Conservation (phyloP, 1,140 invertebrate species). For the Babylonia areolata region DNA sequence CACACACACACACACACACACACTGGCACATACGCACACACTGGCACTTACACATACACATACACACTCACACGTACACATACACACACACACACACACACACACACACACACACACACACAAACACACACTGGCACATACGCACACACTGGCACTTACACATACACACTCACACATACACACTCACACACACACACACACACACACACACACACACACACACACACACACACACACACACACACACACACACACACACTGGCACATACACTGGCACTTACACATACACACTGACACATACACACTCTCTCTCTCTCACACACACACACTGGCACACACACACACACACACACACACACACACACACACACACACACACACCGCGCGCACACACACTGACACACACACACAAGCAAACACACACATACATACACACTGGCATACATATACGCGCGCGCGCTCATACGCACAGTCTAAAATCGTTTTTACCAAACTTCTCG, state of each 20-base stretch:
- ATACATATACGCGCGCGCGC: too few relatives aligned
- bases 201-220: conserved; percentile 11
- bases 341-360: conserved; percentile 6
- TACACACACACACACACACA: neutral
- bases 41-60: neutral
- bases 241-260: neutral
- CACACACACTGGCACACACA: neutral
- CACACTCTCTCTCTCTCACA: neutral
- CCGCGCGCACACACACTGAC: too few relatives aligned
- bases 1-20: neutral
- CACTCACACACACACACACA: neutral
- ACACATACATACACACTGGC: too few relatives aligned
- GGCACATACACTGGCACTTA: neutral
- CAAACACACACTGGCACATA: neutral
- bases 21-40: neutral
- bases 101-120: neutral
- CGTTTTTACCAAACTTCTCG: too few relatives aligned
- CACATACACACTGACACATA: neutral
- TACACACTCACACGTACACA: neutral
- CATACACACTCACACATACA: neutral
- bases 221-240: conserved; percentile 11
- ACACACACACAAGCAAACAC: too few relatives aligned
- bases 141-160: neutral
- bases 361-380: neutral
- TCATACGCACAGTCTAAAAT: too few relatives aligned